phyloP scores from a whole-genome alignment of 2,888 invertebrate species.

The Pheosia tremula region DNA sequence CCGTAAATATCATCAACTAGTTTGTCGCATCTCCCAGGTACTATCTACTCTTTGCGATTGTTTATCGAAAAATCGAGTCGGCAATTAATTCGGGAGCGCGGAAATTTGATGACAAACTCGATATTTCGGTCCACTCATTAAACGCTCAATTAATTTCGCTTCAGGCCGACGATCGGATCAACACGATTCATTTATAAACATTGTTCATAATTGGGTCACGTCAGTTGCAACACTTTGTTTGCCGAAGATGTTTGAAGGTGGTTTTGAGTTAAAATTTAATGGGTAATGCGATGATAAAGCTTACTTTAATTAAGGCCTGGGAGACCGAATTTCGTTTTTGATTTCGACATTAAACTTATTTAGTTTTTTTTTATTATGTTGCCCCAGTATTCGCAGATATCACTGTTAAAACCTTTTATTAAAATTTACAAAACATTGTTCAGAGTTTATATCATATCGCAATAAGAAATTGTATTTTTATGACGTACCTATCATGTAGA shows the following conservation, averaged over 20 bases:
- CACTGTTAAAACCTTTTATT: conserved; percentile 1
- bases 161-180: conserved; percentile 34
- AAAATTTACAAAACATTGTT: background rate
- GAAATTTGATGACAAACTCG: conserved; percentile 53
- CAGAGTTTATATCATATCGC: conserved; percentile 4
- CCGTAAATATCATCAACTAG: too few relatives aligned
- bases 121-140: conserved; percentile 51
- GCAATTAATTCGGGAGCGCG: conserved; percentile 49
- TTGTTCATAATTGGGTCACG: conserved; percentile 9
- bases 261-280: background rate
- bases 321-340: too few relatives aligned
- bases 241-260: conserved; percentile 2
- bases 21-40: background rate
- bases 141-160: conserved; percentile 55
- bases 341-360: too few relatives aligned
- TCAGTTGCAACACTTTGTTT: conserved; percentile 6
- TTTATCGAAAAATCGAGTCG: conserved; percentile 52
- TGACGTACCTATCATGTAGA: conserved; percentile 58
- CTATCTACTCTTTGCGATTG: conserved; percentile 28
- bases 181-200: conserved; percentile 12
- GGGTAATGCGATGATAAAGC: too few relatives aligned
- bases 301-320: too few relatives aligned
- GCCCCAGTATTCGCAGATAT: background rate
- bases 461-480: conserved; percentile 50
- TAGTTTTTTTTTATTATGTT: too few relatives aligned